phyloP scores from a whole-genome alignment of 2,797 vertebrate genomes.

The Poecilia picta region DNA sequence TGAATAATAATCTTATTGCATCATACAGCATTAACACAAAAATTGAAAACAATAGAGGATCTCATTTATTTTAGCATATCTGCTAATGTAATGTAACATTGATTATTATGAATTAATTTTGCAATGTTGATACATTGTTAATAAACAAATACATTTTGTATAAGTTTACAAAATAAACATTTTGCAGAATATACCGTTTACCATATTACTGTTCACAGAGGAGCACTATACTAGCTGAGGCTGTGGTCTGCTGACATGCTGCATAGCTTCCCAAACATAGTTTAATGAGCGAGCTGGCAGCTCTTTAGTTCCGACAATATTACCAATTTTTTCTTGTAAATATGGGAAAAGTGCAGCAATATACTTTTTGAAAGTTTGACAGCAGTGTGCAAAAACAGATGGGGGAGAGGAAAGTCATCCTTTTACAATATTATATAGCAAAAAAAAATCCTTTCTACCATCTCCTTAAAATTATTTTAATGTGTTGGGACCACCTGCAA shows the following conservation, averaged over 20 bases:
- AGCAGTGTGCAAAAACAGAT: not conserved
- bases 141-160: not conserved
- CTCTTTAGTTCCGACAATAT: not conserved
- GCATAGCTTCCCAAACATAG: not conserved
- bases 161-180: not conserved
- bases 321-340: not conserved
- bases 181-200: not conserved
- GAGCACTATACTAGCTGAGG: not conserved
- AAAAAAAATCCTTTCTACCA: not conserved
- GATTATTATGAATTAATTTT: not conserved
- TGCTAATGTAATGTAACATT: not conserved
- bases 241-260: not conserved
- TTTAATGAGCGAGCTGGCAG: not conserved
- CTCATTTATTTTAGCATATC: not conserved
- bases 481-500: not conserved
- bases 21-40: not conserved
- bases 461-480: not conserved
- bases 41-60: not conserved
- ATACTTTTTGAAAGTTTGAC: not conserved
- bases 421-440: not conserved
- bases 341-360: not conserved
- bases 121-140: not conserved
- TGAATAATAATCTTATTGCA: not conserved
- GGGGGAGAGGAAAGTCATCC: not conserved
- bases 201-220: not conserved